These are phyloP conservation scores for Electrona antarctica DNA, from an alignment of 2,113 vertebrate species.

Conservation along the genomic window DNA sequence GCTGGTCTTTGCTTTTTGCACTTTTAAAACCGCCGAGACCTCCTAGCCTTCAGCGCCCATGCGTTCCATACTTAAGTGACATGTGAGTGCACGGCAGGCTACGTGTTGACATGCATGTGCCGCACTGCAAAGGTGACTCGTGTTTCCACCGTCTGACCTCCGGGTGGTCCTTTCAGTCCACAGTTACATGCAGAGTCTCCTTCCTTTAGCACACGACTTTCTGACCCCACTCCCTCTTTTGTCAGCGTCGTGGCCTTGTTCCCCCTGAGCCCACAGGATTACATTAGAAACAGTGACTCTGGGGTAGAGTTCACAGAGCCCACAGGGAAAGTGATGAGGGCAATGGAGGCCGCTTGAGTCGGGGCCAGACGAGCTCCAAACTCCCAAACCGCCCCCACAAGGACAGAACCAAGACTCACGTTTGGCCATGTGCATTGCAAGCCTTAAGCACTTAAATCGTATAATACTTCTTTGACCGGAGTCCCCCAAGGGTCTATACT, in stretches of 20 bases:
- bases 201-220: constrained; percentile 42
- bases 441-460: constrained; percentile 4
- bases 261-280: constrained; percentile 31
- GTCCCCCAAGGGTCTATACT: too few relatives aligned
- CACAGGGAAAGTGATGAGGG: constrained; percentile 57
- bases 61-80: background rate
- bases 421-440: constrained; percentile 44
- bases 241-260: constrained; percentile 17
- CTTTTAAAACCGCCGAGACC: constrained; percentile 36
- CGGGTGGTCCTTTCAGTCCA: constrained; percentile 20
- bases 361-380: constrained; percentile 25
- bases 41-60: background rate
- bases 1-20: constrained; percentile 52
- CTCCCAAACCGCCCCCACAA: constrained; percentile 35
- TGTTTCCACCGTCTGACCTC: constrained; percentile 25
- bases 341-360: constrained; percentile 44
- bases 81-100: constrained; percentile 10
- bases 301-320: constrained; percentile 38
- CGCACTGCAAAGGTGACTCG: constrained; percentile 4
- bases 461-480: too few relatives aligned
- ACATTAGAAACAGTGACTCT: constrained; percentile 56
- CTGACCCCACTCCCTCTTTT: constrained; percentile 35
- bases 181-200: constrained; percentile 15
- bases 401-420: constrained; percentile 26
- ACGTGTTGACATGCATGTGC: constrained; percentile 32